Percentiles rank a stretch among this genome's conserved stretches.
These are phyloP conservation scores for Tachuris rubrigastra DNA, from an alignment of 2,113 vertebrate species.

Conservation along the genomic window DNA sequence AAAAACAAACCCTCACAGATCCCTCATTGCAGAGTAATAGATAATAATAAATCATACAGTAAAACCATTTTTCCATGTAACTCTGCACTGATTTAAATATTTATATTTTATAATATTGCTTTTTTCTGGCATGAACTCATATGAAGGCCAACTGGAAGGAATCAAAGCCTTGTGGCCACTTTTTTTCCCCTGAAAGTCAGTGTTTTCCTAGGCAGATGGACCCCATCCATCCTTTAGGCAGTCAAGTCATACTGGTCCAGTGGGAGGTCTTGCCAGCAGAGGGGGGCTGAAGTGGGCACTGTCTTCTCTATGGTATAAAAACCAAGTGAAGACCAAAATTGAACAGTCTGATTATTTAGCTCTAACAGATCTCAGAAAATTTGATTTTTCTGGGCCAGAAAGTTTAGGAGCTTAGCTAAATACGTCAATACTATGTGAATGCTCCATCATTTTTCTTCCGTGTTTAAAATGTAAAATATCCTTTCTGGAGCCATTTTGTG, in stretches of 20 bases:
- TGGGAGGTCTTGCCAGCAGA: background rate
- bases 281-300: background rate
- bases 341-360: background rate
- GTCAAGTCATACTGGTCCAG: background rate
- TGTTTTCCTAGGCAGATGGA: background rate
- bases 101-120: background rate
- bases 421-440: background rate
- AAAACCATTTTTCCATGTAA: background rate
- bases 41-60: background rate
- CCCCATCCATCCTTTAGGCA: background rate
- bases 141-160: background rate
- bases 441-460: background rate
- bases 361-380: background rate
- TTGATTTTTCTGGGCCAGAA: background rate
- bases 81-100: background rate
- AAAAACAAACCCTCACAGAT: background rate
- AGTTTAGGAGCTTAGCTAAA: background rate
- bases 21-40: background rate
- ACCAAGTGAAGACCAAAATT: background rate
- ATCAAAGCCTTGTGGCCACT: background rate
- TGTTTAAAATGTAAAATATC: background rate
- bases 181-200: background rate
- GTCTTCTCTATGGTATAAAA: background rate
- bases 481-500: background rate
- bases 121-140: background rate